Evolutionary conservation across 2,113 vertebrate species (phyloP).

Genomic region (Anas platyrhynchos): DNA sequence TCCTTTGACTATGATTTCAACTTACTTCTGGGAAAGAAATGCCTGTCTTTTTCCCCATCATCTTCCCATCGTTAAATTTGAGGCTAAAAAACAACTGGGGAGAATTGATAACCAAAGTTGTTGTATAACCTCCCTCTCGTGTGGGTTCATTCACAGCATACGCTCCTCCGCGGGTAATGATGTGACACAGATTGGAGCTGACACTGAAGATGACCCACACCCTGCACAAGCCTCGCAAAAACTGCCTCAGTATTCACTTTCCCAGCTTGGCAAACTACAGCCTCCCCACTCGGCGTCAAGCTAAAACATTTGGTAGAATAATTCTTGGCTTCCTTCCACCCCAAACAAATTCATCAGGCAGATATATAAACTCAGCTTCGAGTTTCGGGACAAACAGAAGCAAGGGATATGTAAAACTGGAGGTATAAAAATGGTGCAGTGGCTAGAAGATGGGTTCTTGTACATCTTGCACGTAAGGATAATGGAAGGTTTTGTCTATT

Average conservation of each 20-base stretch:
- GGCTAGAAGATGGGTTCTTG: background rate
- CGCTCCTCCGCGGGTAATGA: background rate
- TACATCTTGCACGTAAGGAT: background rate
- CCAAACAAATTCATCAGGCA: constrained; percentile 57
- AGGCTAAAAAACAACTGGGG: background rate
- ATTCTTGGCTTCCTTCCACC: constrained; percentile 76
- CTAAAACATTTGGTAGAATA: constrained; percentile 70
- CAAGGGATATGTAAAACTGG: background rate
- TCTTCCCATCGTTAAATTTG: background rate
- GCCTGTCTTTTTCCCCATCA: background rate
- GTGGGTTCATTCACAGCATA: background rate
- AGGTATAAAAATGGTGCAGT: background rate
- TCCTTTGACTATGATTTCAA: background rate
- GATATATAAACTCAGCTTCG: constrained; percentile 59
- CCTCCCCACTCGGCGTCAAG: constrained; percentile 32
- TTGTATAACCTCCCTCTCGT: background rate
- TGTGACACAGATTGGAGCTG: background rate
- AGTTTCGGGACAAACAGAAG: constrained; percentile 1
- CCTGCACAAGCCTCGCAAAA: constrained; percentile 21
- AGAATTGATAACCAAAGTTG: background rate
- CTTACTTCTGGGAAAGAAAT: background rate
- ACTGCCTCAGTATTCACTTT: constrained; percentile 48
- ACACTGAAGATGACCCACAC: constrained; percentile 43
- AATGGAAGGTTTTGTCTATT: background rate
- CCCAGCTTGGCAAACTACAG: constrained; percentile 40